phyloP scores from a whole-genome alignment of 2,888 invertebrate genomes.

The Netelia virgata region DNA sequence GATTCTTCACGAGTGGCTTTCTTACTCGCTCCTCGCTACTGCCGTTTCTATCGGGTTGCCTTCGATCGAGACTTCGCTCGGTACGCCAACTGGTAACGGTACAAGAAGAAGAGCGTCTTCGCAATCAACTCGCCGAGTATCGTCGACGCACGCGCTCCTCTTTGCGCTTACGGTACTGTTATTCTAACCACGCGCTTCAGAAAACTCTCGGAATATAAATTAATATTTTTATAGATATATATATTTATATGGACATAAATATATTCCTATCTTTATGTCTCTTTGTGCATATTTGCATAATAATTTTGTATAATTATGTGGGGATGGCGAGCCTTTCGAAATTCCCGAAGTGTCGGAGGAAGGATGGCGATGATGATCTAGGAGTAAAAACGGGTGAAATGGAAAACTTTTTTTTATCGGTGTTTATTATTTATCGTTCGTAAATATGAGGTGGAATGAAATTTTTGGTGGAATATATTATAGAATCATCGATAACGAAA shows the following conservation, averaged over 20 bases:
- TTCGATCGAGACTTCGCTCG: conserved; percentile 48
- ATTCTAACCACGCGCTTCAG: conserved; percentile 76
- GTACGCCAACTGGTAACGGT: conserved; percentile 78
- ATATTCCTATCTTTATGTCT: conserved; percentile 19
- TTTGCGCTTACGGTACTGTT: conserved; percentile 79
- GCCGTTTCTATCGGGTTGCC: conserved; percentile 43
- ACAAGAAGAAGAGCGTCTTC: conserved; percentile 73
- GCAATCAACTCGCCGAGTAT: conserved; percentile 63
- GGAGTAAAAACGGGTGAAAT: no score
- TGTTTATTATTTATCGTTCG: no score
- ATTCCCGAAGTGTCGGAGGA: no score
- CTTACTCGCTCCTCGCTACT: conserved; percentile 68
- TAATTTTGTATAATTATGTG: neutral
- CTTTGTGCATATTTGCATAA: neutral
- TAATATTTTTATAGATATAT: no score
- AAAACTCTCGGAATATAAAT: conserved; percentile 13
- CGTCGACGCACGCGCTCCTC: conserved; percentile 37
- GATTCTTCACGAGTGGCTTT: conserved; percentile 66
- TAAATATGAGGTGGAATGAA: no score
- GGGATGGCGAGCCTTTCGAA: no score
- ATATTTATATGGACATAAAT: neutral
- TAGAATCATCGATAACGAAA: no score
- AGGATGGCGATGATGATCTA: no score
- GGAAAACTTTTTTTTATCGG: no score
- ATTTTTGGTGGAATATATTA: no score